Evolutionary conservation across 2,797 vertebrate genomes (phyloP).

Genomic region (Acipenser ruthenus): DNA sequence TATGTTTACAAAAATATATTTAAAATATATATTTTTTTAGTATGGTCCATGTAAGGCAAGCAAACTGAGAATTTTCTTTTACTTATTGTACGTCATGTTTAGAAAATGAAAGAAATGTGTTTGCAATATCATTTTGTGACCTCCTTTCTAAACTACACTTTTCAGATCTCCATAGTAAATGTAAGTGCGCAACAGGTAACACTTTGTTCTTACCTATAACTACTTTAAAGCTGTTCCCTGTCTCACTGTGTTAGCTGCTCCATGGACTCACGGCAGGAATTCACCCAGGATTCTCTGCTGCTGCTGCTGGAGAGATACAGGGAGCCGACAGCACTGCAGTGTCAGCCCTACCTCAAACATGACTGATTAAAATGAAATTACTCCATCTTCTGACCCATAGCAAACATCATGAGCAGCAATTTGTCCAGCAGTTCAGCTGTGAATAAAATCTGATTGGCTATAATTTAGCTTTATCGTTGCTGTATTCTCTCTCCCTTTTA

Average conservation of each 20-base stretch:
- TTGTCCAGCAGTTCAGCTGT: conserved; percentile 82
- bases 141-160: no score
- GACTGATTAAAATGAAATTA: conserved; percentile 89
- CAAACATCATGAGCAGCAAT: conserved; percentile 76
- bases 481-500: conserved; percentile 35
- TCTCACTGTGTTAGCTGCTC: conserved; percentile 34
- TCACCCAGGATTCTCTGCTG: conserved; percentile 15
- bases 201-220: conserved; percentile 33
- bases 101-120: no score
- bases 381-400: conserved; percentile 75
- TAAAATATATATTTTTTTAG: no score
- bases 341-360: conserved; percentile 61
- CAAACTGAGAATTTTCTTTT: no score
- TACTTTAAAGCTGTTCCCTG: conserved; percentile 41
- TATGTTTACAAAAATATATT: no score
- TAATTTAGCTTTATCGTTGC: conserved; percentile 76
- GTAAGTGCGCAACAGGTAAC: no score
- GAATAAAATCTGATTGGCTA: no score
- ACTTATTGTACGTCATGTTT: no score
- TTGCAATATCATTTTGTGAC: no score
- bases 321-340: conserved; percentile 23
- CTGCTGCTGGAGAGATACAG: conserved; percentile 7
- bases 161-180: no score
- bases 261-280: conserved; percentile 37
- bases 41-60: no score